Base-by-base conservation (phyloP, 1,140 invertebrate genomes). In the Tetragonula clypearis region DNA sequence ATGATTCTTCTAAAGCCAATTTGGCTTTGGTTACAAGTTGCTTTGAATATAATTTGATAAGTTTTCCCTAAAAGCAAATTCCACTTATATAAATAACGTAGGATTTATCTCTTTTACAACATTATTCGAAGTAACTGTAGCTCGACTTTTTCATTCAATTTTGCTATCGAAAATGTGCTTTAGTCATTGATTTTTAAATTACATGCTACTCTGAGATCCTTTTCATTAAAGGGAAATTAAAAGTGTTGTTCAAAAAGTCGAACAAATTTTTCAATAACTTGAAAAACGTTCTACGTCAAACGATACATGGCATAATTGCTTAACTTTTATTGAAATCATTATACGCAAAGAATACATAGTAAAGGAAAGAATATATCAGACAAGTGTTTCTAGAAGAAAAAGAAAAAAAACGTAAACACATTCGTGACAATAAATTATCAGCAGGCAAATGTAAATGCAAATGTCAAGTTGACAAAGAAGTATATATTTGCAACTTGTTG, bases 31-130 rank as follows among this genome's bases (percentile, higher is more conserved):
- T 98, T 79, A 98, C 96, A 89, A 99, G 95, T 96, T 99, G 97
- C 84, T 97, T 96, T 60, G 98, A 98, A 93, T 99, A 99, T 89
- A 99, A 96, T 94, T 98, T 98, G 84, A 99, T 97, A 79, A 99
- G 94, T 95, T 99, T 99, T 56, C 97, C 98, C 98, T 99, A 87
- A 89, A 84, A 85, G 35, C 66, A 76, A 8, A 83, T 62, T 53
- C 76, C 55, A 62, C 15, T 76, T 8, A n/a, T 17, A 35, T 58
- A 68, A 56, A 73, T 26, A 56, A 65, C 5, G 15, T 71, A 35
- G 1, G 81, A 75, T 55, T 62, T 26, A 21, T 69, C 8, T 35
- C 55, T 56, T 55, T 41, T 71, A n/a, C n/a, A 6, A 23, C 21
- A 23, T 6, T 5, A 41, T 23, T 23, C 41, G 41, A 69, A 35